Evolutionary conservation across 2,797 vertebrate species (phyloP).

Genomic region (Cuniculus paca): DNA sequence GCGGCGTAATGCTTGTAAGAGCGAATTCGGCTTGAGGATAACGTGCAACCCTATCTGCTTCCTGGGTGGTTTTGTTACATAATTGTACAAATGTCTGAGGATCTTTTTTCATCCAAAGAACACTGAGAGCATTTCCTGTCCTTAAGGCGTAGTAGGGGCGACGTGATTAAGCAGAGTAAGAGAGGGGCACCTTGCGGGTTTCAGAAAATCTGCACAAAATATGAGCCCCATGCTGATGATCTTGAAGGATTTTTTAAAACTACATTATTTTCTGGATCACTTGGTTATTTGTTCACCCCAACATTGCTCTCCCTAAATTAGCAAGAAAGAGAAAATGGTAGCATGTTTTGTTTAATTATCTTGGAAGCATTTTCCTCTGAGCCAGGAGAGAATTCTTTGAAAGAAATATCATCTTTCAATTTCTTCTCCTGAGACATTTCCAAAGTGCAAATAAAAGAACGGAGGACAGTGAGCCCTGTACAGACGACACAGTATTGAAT

Average conservation of each 20-base stretch:
- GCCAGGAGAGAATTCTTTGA: conserved; percentile 79
- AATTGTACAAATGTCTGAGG: background rate
- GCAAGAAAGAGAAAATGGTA: conserved; percentile 37
- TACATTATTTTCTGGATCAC: conserved; percentile 35
- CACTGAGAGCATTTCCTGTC: background rate
- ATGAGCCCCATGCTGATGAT: background rate
- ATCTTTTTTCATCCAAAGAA: background rate
- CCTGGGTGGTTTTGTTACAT: conserved; percentile 4
- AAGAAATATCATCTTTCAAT: conserved; percentile 85
- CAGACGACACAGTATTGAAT: conserved; percentile 88
- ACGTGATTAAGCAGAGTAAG: background rate
- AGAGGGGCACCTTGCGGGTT: background rate
- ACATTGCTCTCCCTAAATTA: background rate
- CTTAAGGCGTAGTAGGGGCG: background rate
- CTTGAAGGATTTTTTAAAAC: background rate
- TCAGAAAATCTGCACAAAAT: background rate
- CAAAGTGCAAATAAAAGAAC: conserved; percentile 87
- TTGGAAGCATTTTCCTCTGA: conserved; percentile 82
- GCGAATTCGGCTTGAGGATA: conserved; percentile 5
- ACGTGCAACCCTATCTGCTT: background rate
- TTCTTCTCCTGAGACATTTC: conserved; percentile 85
- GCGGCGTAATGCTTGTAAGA: background rate
- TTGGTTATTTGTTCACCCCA: conserved; percentile 39
- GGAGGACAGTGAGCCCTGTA: conserved; percentile 83
- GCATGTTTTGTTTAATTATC: conserved; percentile 81